Evolutionary conservation across 2,797 vertebrate genomes (phyloP), one percentile per base, ranked within the genome.

Genomic region (Premnoplex brunnescens): DNA sequence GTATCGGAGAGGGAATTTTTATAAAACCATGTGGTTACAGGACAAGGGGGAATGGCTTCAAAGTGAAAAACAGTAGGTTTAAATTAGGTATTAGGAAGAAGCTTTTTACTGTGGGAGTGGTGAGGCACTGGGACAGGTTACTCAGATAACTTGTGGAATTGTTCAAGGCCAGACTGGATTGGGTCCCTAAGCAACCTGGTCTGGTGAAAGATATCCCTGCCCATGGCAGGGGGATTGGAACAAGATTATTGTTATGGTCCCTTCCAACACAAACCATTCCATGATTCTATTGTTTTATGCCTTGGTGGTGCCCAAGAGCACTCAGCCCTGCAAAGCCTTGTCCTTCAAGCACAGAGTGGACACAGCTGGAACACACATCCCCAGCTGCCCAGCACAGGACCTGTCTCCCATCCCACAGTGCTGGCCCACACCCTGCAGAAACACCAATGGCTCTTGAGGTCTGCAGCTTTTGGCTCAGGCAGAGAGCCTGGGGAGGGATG

Each of bases 171-270:
- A 27, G 9, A n/a, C 17, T 66, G 43, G 63, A 66, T 48, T 48
- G 32, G 63, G 23, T 24, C 23, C 12, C 18, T 26, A 23, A 34
- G 43, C 63, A 48, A 34, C 12, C 59, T 60, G 26, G 12, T 28
- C 59, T 39, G 63, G 22, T 46, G 43, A 54, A 21, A 32, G 4
- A 3, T 16, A 7, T 22, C 22, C 2, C 6, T 85, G 27, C 4
- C 18, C 22, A 10, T 1, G 5, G 43, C 6, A 62, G 18, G 8
- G 1, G 6, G 3, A 1, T 2, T 48, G 32, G 39, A 59, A 19
- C 21, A 24, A 6, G 9, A 8, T 44, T 30, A 7, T 20, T 22
- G 44, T 17, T 12, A 27, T 15, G 12, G 4, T 43, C 6, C 8
- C 7, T 48, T 5, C 5, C 48, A 49, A 49, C 48, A 49, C 24